Percentiles rank a stretch among this genome's conserved stretches.
These are phyloP conservation scores for Sciaenops ocellatus DNA, from an alignment of 2,797 vertebrate genomes.

Conservation along the genomic window DNA sequence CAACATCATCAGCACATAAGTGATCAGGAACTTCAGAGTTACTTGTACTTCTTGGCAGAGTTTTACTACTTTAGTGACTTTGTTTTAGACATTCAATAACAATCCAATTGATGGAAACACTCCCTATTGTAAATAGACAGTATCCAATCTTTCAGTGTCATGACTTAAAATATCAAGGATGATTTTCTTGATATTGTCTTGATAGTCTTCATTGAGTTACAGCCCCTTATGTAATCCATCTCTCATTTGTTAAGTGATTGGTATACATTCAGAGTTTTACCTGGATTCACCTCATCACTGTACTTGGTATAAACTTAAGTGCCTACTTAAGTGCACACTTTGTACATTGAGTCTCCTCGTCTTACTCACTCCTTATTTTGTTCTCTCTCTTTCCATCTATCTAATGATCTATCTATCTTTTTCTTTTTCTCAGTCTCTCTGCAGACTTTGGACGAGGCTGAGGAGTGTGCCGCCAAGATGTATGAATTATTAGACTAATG, in stretches of 20 bases:
- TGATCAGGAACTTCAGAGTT: background rate
- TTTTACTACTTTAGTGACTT: background rate
- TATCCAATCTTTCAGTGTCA: background rate
- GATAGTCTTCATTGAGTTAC: background rate
- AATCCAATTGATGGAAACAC: background rate
- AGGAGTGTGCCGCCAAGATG: conserved; percentile 78
- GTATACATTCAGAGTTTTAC: conserved; percentile 10
- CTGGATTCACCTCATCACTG: conserved; percentile 15
- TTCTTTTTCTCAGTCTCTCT: conserved; percentile 42
- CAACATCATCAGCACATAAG: background rate
- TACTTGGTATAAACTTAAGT: conserved; percentile 28
- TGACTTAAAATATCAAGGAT: background rate
- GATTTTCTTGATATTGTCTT: background rate
- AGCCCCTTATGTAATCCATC: background rate
- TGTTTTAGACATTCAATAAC: background rate
- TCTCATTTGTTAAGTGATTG: conserved; percentile 17
- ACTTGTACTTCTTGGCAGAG: background rate
- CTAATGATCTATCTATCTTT: conserved; percentile 50
- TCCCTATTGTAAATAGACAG: background rate
- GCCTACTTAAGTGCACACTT: conserved; percentile 21
- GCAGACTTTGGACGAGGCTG: conserved; percentile 73
- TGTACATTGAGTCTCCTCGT: conserved; percentile 22
- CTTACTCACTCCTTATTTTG: conserved; percentile 23
- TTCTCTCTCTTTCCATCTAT: conserved; percentile 23
- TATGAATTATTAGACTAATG: conserved; percentile 86